phyloP scores from a whole-genome alignment of 2,113 vertebrate genomes.

The Hoplias malabaricus region DNA sequence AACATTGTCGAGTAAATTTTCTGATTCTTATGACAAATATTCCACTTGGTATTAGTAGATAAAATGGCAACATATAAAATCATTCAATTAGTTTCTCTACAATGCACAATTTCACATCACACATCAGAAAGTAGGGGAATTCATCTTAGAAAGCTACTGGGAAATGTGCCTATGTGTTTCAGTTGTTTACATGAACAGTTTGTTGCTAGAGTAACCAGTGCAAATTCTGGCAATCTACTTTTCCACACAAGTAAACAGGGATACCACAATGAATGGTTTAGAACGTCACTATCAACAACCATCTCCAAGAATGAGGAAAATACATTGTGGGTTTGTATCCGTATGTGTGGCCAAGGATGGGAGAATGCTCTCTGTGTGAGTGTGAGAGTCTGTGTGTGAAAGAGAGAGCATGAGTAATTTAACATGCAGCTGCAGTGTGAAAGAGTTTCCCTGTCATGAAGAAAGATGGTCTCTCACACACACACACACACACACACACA shows the following conservation, averaged over 20 bases:
- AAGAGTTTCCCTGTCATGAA: conserved; percentile 59
- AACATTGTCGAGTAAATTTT: too few species aligned
- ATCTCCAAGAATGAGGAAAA: neutral
- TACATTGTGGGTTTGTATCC: neutral
- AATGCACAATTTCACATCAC: too few species aligned
- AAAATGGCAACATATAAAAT: too few species aligned
- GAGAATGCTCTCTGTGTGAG: neutral
- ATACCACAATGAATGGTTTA: neutral
- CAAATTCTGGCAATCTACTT: too few species aligned
- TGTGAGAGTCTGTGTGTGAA: neutral
- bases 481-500: conserved; percentile 43
- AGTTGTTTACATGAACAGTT: neutral
- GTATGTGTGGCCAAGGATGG: neutral
- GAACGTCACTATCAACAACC: neutral
- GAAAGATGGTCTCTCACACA: too few species aligned
- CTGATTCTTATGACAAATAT: too few species aligned
- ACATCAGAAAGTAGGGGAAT: too few species aligned
- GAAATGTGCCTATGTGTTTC: neutral
- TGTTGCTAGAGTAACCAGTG: neutral
- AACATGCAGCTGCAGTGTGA: conserved; percentile 65
- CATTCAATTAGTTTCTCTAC: too few species aligned
- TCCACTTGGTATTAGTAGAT: too few species aligned
- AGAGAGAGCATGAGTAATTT: conserved; percentile 11
- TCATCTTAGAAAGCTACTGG: neutral
- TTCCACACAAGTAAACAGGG: neutral